A percentile compares a stretch with the other conserved stretches of the same genome.
Conservation (phyloP, 2,888 invertebrate species). For the Drosophila vallismaia region DNA sequence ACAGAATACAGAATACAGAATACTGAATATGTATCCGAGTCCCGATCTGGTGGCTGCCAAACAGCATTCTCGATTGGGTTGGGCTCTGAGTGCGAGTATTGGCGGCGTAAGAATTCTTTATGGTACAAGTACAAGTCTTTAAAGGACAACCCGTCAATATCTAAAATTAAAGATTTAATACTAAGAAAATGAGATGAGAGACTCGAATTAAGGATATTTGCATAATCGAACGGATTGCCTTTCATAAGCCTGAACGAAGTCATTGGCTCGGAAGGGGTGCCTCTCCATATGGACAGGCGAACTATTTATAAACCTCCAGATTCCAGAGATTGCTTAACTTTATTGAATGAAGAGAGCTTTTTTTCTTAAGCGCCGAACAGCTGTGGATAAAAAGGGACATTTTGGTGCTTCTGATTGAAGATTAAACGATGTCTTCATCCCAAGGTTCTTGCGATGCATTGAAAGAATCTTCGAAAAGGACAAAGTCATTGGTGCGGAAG, state of each 20-base stretch:
- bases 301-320: conserved; percentile 16
- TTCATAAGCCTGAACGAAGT: conserved; percentile 63
- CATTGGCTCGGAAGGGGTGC: conserved; percentile 39
- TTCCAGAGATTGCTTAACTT: too few relatives aligned
- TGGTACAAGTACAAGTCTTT: background rate
- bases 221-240: conserved; percentile 57
- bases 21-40: conserved; percentile 5
- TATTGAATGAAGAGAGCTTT: too few relatives aligned
- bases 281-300: background rate
- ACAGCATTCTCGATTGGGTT: background rate
- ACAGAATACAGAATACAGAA: conserved; percentile 34
- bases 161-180: background rate
- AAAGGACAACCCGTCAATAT: background rate
- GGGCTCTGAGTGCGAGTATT: background rate
- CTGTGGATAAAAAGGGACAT: too few relatives aligned
- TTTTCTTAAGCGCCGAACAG: too few relatives aligned
- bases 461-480: too few relatives aligned
- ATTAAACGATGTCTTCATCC: too few relatives aligned
- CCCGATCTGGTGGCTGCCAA: conserved; percentile 4
- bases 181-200: too few relatives aligned
- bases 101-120: background rate
- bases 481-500: conserved; percentile 47
- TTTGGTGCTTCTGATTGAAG: too few relatives aligned
- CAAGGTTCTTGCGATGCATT: too few relatives aligned
- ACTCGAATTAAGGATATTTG: too few relatives aligned